A percentile compares a stretch with the other conserved stretches of the same genome.
These are phyloP conservation scores for Andrena minutula DNA, from an alignment of 2,888 invertebrate genomes.

Conservation along the genomic window DNA sequence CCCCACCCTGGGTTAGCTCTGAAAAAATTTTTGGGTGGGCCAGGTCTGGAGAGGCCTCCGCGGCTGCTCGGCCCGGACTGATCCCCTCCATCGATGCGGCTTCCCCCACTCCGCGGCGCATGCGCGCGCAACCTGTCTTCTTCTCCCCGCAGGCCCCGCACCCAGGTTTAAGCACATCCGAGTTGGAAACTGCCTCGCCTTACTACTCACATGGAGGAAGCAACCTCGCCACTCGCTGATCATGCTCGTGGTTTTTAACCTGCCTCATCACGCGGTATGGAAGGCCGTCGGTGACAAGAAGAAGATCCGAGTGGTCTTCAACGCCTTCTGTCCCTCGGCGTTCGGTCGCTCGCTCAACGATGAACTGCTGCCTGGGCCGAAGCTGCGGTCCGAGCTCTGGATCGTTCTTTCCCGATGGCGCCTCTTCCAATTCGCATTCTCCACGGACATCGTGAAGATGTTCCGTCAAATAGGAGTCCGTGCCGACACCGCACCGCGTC, in stretches of 20 bases:
- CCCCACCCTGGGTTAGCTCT: too few species aligned
- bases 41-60: too few species aligned
- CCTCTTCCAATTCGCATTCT: background rate
- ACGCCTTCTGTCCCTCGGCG: background rate
- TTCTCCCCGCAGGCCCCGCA: too few species aligned
- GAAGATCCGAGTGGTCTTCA: background rate
- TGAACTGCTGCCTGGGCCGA: background rate
- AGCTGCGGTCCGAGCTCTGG: background rate
- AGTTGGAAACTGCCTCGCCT: too few species aligned
- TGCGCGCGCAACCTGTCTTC: too few species aligned
- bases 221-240: background rate
- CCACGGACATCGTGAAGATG: slow-evolving; percentile 11
- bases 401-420: background rate
- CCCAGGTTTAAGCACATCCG: too few species aligned
- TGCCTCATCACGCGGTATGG: background rate
- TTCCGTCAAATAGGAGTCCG: background rate
- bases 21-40: too few species aligned
- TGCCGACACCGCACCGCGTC: background rate
- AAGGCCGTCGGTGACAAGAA: background rate
- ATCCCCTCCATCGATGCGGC: too few species aligned
- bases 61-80: too few species aligned
- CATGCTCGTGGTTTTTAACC: background rate
- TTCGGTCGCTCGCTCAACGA: background rate
- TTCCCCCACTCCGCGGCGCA: too few species aligned
- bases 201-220: too few species aligned